Evolutionary conservation across 2,888 invertebrate species (phyloP).

Genomic region (Harmothoe impar): DNA sequence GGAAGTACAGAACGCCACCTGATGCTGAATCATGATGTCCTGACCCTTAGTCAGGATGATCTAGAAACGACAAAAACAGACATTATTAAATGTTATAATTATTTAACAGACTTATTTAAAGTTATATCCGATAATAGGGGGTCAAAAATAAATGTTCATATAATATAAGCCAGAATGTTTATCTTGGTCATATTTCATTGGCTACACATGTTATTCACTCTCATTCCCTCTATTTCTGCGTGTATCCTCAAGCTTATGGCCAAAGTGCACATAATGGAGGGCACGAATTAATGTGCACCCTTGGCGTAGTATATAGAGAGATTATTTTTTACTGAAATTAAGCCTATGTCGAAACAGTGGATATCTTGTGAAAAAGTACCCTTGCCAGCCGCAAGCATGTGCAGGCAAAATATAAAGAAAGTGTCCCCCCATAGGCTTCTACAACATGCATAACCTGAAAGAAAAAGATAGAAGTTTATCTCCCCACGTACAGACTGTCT

Average conservation of each 20-base stretch:
- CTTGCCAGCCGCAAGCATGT: no score
- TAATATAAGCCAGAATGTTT: no score
- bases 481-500: neutral
- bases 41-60: constrained; percentile 60
- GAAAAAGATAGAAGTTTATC: neutral
- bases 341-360: no score
- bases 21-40: constrained; percentile 64
- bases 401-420: no score
- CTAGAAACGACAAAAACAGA: neutral
- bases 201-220: neutral
- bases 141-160: no score
- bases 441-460: no score
- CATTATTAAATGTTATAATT: no score
- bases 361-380: no score
- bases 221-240: no score
- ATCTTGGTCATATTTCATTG: neutral
- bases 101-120: neutral
- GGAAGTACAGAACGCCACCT: constrained; percentile 64
- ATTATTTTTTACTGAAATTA: no score
- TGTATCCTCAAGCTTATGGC: neutral
- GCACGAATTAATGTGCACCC: neutral
- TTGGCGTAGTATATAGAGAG: neutral
- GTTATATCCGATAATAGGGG: neutral
- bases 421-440: no score
- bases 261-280: neutral